Evolutionary conservation across 2,888 invertebrate species (phyloP).

Genomic region (Caenorhabditis plicata): DNA sequence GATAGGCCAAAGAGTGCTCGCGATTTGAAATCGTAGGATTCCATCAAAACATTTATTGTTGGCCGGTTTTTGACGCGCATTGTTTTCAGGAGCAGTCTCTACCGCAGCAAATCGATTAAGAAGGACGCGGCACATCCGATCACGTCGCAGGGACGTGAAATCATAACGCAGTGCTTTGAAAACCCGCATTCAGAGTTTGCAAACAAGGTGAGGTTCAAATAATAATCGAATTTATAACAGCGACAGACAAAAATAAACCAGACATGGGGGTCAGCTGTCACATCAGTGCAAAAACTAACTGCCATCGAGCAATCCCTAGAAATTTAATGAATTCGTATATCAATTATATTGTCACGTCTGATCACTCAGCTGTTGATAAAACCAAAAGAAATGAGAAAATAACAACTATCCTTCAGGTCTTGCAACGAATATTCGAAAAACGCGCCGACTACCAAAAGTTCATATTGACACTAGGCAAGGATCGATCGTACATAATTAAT

Average conservation of each 20-base stretch:
- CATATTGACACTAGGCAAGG: conserved; percentile 54
- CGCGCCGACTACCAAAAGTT: conserved; percentile 59
- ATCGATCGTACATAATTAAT: conserved; percentile 52
- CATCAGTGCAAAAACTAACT: too few species aligned
- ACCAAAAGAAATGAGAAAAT: neutral
- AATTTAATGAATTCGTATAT: too few species aligned
- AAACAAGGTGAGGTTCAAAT: conserved; percentile 42
- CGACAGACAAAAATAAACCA: neutral
- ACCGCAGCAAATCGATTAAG: conserved; percentile 42
- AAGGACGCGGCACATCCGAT: conserved; percentile 46
- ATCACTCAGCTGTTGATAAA: neutral
- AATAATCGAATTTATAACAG: neutral
- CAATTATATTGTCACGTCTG: too few species aligned
- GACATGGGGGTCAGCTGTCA: too few species aligned
- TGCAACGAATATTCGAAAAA: conserved; percentile 63
- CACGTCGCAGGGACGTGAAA: conserved; percentile 43
- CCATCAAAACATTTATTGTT: neutral
- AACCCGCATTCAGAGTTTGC: conserved; percentile 63
- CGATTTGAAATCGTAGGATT: conserved; percentile 13
- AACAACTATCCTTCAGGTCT: conserved; percentile 33
- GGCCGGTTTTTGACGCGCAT: neutral
- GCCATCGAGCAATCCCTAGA: too few species aligned
- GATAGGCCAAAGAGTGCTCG: conserved; percentile 26
- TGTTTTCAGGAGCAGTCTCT: conserved; percentile 20
- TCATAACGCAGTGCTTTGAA: conserved; percentile 59